phyloP scores from a whole-genome alignment of 2,888 invertebrate genomes.

The Acanthacorydalis orientalis region DNA sequence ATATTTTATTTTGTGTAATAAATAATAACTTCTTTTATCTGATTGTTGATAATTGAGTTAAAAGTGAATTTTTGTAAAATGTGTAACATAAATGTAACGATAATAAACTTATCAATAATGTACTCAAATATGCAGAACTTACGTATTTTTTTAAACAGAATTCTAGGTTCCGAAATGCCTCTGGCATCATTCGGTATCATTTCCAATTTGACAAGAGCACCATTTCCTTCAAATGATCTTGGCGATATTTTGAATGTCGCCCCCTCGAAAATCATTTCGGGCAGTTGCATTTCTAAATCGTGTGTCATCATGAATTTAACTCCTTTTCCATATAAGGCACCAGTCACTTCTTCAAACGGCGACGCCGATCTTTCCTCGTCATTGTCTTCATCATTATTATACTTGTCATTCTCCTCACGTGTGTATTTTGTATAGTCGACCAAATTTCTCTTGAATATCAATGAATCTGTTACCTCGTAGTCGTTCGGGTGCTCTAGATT shows the following conservation, averaged over 20 bases:
- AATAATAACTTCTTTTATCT: too few species aligned
- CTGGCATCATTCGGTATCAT: conserved; percentile 35
- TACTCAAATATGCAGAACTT: conserved; percentile 18
- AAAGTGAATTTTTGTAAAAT: too few species aligned
- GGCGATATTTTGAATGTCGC: conserved; percentile 59
- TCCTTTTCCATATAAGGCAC: conserved; percentile 50
- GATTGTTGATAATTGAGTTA: too few species aligned
- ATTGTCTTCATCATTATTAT: conserved; percentile 22
- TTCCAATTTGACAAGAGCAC: conserved; percentile 58
- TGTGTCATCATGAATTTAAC: conserved; percentile 61
- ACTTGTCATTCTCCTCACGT: conserved; percentile 30
- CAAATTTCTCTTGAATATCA: conserved; percentile 45
- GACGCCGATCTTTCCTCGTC: conserved; percentile 24
- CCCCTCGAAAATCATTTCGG: conserved; percentile 56
- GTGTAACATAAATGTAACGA: too few species aligned
- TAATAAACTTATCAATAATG: too few species aligned
- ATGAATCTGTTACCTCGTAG: conserved; percentile 44
- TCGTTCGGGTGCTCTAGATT: conserved; percentile 46
- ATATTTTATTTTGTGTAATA: too few species aligned
- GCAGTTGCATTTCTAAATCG: conserved; percentile 54
- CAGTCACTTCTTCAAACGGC: conserved; percentile 60
- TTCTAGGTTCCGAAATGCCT: conserved; percentile 20
- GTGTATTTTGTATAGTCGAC: conserved; percentile 38
- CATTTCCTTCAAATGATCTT: conserved; percentile 50
- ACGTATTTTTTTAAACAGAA: conserved; percentile 56